These are phyloP conservation scores for Peucedramus taeniatus DNA, from an alignment of 2,113 vertebrate species.

Conservation along the genomic window DNA sequence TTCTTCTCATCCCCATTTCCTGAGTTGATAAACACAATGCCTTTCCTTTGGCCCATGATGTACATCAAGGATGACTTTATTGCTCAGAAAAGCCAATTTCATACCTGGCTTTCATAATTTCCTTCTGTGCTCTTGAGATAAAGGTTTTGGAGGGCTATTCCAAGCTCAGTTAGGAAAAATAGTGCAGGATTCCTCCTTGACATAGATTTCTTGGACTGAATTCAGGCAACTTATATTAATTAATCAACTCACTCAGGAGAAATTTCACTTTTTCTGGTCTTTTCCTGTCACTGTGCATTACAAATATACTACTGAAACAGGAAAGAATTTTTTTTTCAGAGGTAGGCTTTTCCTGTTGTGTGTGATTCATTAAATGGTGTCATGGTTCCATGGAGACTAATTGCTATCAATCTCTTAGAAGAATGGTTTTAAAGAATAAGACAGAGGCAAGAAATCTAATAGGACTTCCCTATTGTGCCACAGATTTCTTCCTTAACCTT, in stretches of 20 bases:
- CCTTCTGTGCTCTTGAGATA: background rate
- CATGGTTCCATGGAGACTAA: slow-evolving; percentile 16
- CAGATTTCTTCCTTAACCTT: background rate
- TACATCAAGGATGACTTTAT: background rate
- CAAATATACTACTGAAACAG: slow-evolving; percentile 39
- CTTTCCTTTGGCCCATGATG: background rate
- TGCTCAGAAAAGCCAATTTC: background rate
- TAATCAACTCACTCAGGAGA: slow-evolving; percentile 38
- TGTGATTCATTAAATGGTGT: slow-evolving; percentile 29
- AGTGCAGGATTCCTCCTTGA: background rate
- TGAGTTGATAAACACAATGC: background rate
- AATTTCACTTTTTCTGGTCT: slow-evolving; percentile 11
- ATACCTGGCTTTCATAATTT: background rate
- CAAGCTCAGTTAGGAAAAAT: background rate
- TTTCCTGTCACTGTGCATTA: slow-evolving; percentile 31
- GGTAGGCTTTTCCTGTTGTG: slow-evolving; percentile 7
- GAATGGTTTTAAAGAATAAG: background rate
- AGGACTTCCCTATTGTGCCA: background rate
- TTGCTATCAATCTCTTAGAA: slow-evolving; percentile 31
- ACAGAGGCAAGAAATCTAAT: background rate
- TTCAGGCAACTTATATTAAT: slow-evolving; percentile 32
- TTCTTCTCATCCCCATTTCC: background rate
- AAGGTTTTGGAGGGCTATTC: background rate
- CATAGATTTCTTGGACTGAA: slow-evolving; percentile 18
- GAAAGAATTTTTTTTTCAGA: slow-evolving; percentile 17